Percentiles rank a stretch among this genome's conserved stretches.
Conservation (phyloP, 2,797 vertebrate genomes). For the Vireo griseus region DNA sequence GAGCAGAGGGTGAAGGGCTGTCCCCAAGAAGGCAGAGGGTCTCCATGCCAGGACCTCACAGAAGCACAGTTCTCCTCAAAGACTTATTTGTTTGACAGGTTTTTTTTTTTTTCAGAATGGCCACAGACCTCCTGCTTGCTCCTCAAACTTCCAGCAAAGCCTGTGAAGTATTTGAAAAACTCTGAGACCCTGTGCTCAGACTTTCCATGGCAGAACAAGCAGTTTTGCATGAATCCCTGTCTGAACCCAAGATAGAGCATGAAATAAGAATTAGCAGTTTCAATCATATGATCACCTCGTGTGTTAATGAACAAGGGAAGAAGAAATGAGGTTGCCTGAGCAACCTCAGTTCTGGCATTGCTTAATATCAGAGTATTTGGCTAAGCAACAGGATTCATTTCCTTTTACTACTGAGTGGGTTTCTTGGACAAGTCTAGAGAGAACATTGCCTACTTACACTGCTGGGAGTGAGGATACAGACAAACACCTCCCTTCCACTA, state of each 20-base stretch:
- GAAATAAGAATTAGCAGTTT: background rate
- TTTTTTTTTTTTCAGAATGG: background rate
- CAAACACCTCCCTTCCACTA: rapidly evolving
- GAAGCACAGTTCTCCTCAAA: background rate
- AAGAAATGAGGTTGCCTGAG: conserved; percentile 48
- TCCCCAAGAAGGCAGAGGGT: background rate
- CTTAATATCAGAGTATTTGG: background rate
- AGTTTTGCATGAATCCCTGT: background rate
- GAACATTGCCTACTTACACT: background rate
- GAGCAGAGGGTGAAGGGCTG: background rate
- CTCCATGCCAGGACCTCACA: background rate
- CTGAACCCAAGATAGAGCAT: background rate
- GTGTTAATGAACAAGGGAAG: background rate
- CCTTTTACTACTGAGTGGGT: background rate
- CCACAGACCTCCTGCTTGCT: background rate
- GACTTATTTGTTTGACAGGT: background rate
- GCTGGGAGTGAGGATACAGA: background rate
- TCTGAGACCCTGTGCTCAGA: background rate
- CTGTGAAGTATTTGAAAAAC: background rate
- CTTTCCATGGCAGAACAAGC: background rate
- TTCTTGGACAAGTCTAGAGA: background rate
- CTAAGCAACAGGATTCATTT: background rate
- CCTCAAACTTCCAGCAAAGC: background rate
- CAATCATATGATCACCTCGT: background rate
- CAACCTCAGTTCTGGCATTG: conserved; percentile 15